Conservation (phyloP, 2,797 vertebrate genomes). For the Myripristis jacobus region DNA sequence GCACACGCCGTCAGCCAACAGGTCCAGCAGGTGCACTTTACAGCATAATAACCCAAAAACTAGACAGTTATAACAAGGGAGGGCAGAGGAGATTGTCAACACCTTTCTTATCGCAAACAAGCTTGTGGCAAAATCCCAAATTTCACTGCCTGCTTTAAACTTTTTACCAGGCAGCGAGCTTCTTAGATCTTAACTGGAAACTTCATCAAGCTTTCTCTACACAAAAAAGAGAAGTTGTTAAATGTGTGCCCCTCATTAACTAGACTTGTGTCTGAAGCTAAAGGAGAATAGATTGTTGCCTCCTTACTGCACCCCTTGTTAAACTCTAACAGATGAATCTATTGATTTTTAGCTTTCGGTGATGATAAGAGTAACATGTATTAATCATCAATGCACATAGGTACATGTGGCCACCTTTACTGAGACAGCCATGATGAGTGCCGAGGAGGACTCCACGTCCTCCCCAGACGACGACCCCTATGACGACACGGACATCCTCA, state of each 20-base stretch:
- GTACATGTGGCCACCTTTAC: conserved; percentile 96
- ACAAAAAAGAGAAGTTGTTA: too few species aligned
- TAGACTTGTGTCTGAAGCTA: too few species aligned
- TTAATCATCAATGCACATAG: conserved; percentile 63
- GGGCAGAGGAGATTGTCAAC: neutral
- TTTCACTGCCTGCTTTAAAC: neutral
- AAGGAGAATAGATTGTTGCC: too few species aligned
- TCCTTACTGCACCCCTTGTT: too few species aligned
- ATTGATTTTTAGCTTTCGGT: too few species aligned
- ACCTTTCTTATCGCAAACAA: neutral
- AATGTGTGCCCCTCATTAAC: too few species aligned
- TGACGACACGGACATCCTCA: conserved; percentile 98
- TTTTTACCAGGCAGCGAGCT: neutral
- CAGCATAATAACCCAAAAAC: neutral
- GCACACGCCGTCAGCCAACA: conserved; percentile 94
- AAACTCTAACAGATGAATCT: too few species aligned
- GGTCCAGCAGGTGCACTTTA: conserved; percentile 87
- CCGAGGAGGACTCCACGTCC: conserved; percentile 95
- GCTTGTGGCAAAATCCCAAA: neutral
- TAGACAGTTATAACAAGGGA: neutral
- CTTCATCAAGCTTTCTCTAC: too few species aligned
- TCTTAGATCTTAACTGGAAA: too few species aligned
- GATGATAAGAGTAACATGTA: neutral
- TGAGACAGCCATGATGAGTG: conserved; percentile 94
- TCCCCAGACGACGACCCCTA: conserved; percentile 96